A percentile compares a stretch with the other conserved stretches of the same genome.
phyloP scores from a whole-genome alignment of 2,888 invertebrate species.

The Dromius quadrimaculatus region DNA sequence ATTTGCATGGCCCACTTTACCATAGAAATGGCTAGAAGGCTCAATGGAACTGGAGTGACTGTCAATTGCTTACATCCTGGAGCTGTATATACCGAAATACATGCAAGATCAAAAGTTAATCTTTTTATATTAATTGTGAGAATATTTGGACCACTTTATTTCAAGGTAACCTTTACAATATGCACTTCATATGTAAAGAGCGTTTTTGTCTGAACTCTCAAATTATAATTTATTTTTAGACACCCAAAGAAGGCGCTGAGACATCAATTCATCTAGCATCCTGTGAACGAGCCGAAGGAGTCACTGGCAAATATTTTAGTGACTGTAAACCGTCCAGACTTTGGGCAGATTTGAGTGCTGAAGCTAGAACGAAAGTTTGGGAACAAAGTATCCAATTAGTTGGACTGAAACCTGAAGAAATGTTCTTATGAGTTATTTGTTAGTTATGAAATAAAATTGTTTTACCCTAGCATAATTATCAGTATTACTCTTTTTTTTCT shows the following conservation, averaged over 20 bases:
- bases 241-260: constrained; percentile 83
- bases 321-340: constrained; percentile 79
- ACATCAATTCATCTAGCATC: constrained; percentile 82
- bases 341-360: constrained; percentile 72
- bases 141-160: constrained; percentile 15
- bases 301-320: constrained; percentile 82
- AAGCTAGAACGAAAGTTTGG: constrained; percentile 84
- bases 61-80: too few relatives aligned
- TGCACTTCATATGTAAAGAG: background rate
- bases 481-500: too few relatives aligned
- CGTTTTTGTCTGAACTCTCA: background rate
- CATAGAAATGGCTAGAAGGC: constrained; percentile 61
- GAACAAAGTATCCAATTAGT: constrained; percentile 82
- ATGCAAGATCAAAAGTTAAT: constrained; percentile 35
- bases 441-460: too few relatives aligned
- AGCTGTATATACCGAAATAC: constrained; percentile 60
- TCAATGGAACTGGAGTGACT: constrained; percentile 61
- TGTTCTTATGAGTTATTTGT: too few relatives aligned
- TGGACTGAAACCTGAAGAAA: constrained; percentile 75
- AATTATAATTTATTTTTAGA: constrained; percentile 70
- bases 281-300: constrained; percentile 78
- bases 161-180: constrained; percentile 3
- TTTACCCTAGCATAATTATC: too few relatives aligned
- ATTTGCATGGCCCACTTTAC: constrained; percentile 63
- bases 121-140: background rate